Evolutionary conservation across 1,140 invertebrate genomes (phyloP), one percentile per base, ranked within the genome.

Genomic region (Temnothorax curvispinosus): DNA sequence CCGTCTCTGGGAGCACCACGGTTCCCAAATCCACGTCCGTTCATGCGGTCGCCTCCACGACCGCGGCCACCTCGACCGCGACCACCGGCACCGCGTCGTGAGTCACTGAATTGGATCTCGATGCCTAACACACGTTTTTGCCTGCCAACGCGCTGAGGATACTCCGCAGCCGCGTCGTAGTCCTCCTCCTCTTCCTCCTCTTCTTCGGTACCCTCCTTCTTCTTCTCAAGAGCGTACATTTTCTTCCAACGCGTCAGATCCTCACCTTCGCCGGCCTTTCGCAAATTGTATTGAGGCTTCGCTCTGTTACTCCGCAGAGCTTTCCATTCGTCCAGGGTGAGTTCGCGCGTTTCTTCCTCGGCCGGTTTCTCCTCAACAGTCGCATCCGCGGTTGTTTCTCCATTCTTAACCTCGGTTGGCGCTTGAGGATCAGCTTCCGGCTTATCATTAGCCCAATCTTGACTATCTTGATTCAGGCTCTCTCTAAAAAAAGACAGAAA

Each of bases 221-320:
- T 98, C 94, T 98, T 98, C 92, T 98, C 97, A 64, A 98, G 95
- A 90, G 97, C 96, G 89, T 98, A 98, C 96, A 98, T 98, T 92
- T 99, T 99, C 94, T 99, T 99, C 98, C 98, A 99, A 94, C 98
- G 98, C 65, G 97, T 97, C 62, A 97, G 96, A 94, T 99, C 98
- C 94, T 99, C 98, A 54, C 98, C 98, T 96, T 99, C 98, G 60
- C 98, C 98, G 78, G 98, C 98, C 95, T 99, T 98, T 84, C 98
- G 97, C 89, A 99, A 95, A 94, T 99, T 99, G 93, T 98, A 99
- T 88, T 97, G 97, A 41, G 98, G 98, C 92, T 97, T 98, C 60
- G 96, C 96, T 92, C 97, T 96, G 77, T 96, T 96, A 82, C 96
- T 96, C 89, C 97, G 97, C 91, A 98, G 95, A 81, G 98, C 98